phyloP scores from a whole-genome alignment of 2,888 invertebrate species.

The Polydrusus cervinus region DNA sequence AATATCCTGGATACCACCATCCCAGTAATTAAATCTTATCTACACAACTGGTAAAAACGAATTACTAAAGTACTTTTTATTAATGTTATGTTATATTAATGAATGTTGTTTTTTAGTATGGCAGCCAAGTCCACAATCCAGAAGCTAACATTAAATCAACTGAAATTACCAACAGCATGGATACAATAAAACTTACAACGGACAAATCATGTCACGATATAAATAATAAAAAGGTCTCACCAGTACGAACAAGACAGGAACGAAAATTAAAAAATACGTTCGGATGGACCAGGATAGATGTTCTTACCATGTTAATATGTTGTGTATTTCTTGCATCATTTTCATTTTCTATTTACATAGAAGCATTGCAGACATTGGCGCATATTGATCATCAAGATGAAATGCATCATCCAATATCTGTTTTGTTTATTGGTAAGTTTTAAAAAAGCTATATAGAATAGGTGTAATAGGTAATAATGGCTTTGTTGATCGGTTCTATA shows the following conservation, averaged over 20 bases:
- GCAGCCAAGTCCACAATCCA: slow-evolving; percentile 24
- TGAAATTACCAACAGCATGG: slow-evolving; percentile 10
- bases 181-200: slow-evolving; percentile 28
- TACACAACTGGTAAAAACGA: no score
- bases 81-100: no score
- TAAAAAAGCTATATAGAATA: neutral
- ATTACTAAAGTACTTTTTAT: no score
- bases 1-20: no score
- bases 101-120: slow-evolving; percentile 33
- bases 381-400: slow-evolving; percentile 83
- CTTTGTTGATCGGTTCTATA: no score
- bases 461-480: no score
- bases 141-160: slow-evolving; percentile 5
- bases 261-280: slow-evolving; percentile 87
- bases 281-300: slow-evolving; percentile 93
- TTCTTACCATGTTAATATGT: slow-evolving; percentile 87
- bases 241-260: slow-evolving; percentile 68
- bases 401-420: slow-evolving; percentile 83
- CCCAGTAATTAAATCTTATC: no score
- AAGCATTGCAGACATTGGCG: slow-evolving; percentile 86
- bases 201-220: slow-evolving; percentile 33
- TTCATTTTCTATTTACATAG: slow-evolving; percentile 86
- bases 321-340: slow-evolving; percentile 89
- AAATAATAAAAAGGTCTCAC: slow-evolving; percentile 28
- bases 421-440: slow-evolving; percentile 77